phyloP scores from a whole-genome alignment of 2,797 vertebrate species.

The Chaunax sp. region DNA sequence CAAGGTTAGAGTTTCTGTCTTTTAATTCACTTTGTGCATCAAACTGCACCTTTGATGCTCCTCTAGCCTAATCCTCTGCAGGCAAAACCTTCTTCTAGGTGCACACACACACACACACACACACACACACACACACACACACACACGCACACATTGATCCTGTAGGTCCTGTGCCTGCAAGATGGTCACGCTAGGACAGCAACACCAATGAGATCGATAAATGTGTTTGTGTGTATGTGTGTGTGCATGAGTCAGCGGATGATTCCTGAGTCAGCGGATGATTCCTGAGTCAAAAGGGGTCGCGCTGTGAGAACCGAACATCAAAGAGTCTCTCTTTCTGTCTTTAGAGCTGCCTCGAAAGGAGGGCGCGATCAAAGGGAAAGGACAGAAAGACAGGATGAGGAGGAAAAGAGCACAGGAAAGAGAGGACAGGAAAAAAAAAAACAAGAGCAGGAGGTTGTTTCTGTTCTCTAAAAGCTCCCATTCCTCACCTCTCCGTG shows the following conservation, averaged over 20 bases:
- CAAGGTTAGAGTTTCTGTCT: constrained; percentile 42
- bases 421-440: neutral
- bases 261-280: constrained; percentile 66
- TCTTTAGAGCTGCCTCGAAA: constrained; percentile 76
- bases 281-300: constrained; percentile 77
- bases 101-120: constrained; percentile 29
- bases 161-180: constrained; percentile 49
- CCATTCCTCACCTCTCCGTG: constrained; percentile 12
- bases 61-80: constrained; percentile 69
- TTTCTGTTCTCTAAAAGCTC: constrained; percentile 33
- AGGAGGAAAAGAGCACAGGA: constrained; percentile 37
- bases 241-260: constrained; percentile 49
- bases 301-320: constrained; percentile 73
- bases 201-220: constrained; percentile 63
- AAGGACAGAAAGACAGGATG: constrained; percentile 54
- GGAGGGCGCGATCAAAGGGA: constrained; percentile 75
- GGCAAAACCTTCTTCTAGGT: constrained; percentile 52
- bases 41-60: constrained; percentile 73
- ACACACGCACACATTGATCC: constrained; percentile 55
- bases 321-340: constrained; percentile 77
- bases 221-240: constrained; percentile 39
- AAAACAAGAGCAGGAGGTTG: constrained; percentile 19
- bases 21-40: constrained; percentile 70
- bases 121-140: constrained; percentile 27
- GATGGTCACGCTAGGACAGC: constrained; percentile 68